A percentile compares a stretch with the other conserved stretches of the same genome.
Evolutionary conservation across 1,140 invertebrate genomes (phyloP).

Genomic region (Lepidotrigona ventralis): DNA sequence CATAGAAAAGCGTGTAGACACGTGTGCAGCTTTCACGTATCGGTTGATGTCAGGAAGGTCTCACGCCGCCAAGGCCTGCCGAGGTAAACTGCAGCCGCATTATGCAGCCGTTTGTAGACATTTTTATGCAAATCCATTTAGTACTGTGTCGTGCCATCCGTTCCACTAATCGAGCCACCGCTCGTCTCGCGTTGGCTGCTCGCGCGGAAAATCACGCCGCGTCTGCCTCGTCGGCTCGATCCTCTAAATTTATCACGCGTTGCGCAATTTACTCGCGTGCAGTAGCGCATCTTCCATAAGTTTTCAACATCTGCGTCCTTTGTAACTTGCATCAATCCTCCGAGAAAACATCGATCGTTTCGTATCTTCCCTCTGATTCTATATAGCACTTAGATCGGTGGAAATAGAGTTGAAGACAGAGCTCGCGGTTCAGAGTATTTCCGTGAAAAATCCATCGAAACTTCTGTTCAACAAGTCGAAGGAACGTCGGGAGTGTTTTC

Average conservation of each 20-base stretch:
- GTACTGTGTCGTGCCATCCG: conserved; percentile 64
- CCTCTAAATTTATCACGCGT: conserved; percentile 44
- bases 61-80: conserved; percentile 66
- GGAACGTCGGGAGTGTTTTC: neutral
- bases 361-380: neutral
- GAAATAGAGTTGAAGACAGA: neutral
- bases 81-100: conserved; percentile 40
- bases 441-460: neutral
- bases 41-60: conserved; percentile 64
- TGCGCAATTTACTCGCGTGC: conserved; percentile 32
- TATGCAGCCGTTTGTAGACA: conserved; percentile 60
- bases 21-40: conserved; percentile 42
- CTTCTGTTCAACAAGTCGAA: neutral
- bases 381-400: too few species aligned
- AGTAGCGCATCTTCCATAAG: neutral
- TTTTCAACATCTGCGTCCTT: neutral
- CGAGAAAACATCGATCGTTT: neutral
- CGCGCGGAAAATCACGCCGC: neutral
- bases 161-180: conserved; percentile 30
- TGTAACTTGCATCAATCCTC: neutral
- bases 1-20: conserved; percentile 51
- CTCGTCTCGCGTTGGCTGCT: neutral
- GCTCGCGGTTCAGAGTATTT: neutral
- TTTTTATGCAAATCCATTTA: conserved; percentile 73
- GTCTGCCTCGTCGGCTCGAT: neutral